Conservation (phyloP, 1,140 invertebrate species). For the Drosophila asahinai region DNA sequence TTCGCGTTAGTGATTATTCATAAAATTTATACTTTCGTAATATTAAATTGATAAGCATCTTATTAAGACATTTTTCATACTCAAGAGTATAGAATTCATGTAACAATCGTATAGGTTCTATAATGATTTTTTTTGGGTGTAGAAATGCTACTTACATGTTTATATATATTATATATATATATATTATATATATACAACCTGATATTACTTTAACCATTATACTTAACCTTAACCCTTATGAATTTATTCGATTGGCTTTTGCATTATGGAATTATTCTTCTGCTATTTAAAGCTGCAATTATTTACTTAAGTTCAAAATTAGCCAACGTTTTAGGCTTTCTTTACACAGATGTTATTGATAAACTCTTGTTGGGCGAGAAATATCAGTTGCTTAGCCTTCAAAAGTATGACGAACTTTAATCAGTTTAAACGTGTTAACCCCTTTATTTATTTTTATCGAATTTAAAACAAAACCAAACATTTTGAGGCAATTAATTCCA, state of each 20-base stretch:
- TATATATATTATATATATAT: too few relatives aligned
- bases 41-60: too few relatives aligned
- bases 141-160: too few relatives aligned
- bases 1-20: too few relatives aligned
- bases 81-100: too few relatives aligned
- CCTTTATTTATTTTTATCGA: not conserved
- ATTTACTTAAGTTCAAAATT: not conserved
- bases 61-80: too few relatives aligned
- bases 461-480: not conserved
- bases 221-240: not conserved
- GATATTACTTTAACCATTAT: too few relatives aligned
- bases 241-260: not conserved
- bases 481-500: not conserved
- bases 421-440: too few relatives aligned
- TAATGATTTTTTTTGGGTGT: too few relatives aligned
- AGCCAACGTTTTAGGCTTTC: not conserved
- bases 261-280: not conserved
- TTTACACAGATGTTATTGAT: slow-evolving; percentile 11
- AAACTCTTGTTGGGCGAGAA: not conserved
- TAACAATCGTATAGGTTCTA: too few relatives aligned
- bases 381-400: not conserved
- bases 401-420: slow-evolving; percentile 4
- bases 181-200: too few relatives aligned
- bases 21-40: too few relatives aligned
- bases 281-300: not conserved